Percentiles rank a stretch among this genome's conserved stretches.
phyloP scores from a whole-genome alignment of 2,888 invertebrate genomes.

The Panorpa germanica region DNA sequence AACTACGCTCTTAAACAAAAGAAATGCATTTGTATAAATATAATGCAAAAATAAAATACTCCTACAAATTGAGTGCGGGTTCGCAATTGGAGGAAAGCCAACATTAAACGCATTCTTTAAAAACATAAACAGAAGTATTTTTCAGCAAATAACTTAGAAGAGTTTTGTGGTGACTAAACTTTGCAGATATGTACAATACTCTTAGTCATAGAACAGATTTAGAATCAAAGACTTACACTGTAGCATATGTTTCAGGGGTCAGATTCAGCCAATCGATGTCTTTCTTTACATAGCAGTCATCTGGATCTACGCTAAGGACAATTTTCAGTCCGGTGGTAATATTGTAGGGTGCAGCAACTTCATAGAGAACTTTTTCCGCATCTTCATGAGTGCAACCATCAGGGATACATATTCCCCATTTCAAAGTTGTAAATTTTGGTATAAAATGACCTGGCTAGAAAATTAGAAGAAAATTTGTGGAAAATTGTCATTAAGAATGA shows the following conservation, averaged over 20 bases:
- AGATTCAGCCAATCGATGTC: slow-evolving; percentile 17
- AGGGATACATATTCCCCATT: slow-evolving; percentile 53
- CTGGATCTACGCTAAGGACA: slow-evolving; percentile 31
- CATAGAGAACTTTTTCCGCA: slow-evolving; percentile 34
- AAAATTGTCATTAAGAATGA: not conserved
- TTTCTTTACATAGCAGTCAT: slow-evolving; percentile 36
- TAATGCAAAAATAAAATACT: too few relatives aligned
- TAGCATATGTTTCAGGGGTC: slow-evolving; percentile 24
- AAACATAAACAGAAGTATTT: too few relatives aligned
- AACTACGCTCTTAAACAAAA: too few relatives aligned
- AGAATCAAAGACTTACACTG: slow-evolving; percentile 23
- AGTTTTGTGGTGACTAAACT: too few relatives aligned
- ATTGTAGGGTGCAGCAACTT: slow-evolving; percentile 36
- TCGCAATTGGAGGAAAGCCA: too few relatives aligned
- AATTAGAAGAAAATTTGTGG: slow-evolving; percentile 7
- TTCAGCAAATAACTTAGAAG: too few relatives aligned
- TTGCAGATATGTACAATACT: slow-evolving; percentile 25
- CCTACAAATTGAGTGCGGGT: too few relatives aligned
- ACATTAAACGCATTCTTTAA: too few relatives aligned
- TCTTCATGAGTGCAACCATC: slow-evolving; percentile 38
- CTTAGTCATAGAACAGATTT: slow-evolving; percentile 24
- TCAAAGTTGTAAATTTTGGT: slow-evolving; percentile 47
- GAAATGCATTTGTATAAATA: too few relatives aligned
- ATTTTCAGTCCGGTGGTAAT: slow-evolving; percentile 36
- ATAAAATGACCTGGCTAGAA: slow-evolving; percentile 51